phyloP scores from a whole-genome alignment of 1,140 invertebrate species.

The Chironomus tepperi region DNA sequence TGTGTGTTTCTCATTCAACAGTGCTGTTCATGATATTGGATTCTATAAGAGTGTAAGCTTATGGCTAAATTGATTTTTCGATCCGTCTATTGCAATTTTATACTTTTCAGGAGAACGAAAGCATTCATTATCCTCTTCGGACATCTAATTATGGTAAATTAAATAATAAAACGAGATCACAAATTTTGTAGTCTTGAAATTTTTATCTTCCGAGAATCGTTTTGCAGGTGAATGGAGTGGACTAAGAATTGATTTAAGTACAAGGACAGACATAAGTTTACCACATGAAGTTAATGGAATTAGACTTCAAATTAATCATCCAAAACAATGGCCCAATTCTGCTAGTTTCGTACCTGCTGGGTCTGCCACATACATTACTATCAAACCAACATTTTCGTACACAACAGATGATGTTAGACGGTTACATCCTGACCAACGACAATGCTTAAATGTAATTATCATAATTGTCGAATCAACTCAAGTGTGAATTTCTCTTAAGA shows the following conservation, averaged over 20 bases:
- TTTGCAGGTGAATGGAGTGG: slow-evolving; percentile 29
- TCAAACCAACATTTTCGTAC: slow-evolving; percentile 36
- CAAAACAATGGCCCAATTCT: slow-evolving; percentile 34
- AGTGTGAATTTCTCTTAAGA: no score
- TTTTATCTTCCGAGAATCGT: neutral
- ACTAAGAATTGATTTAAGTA: slow-evolving; percentile 25
- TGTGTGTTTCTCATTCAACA: slow-evolving; percentile 47
- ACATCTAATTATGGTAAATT: slow-evolving; percentile 31
- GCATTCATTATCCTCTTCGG: slow-evolving; percentile 32
- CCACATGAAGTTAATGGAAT: slow-evolving; percentile 1
- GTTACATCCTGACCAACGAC: slow-evolving; percentile 31
- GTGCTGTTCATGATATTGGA: slow-evolving; percentile 36
- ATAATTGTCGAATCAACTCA: no score
- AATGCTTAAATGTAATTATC: slow-evolving; percentile 35
- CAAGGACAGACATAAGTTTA: neutral
- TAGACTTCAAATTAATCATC: slow-evolving; percentile 32
- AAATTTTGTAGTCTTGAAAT: no score
- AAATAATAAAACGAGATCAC: no score
- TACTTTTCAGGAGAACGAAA: slow-evolving; percentile 18
- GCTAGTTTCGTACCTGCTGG: slow-evolving; percentile 31
- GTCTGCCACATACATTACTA: slow-evolving; percentile 32
- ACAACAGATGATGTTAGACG: slow-evolving; percentile 35
- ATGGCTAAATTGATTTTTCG: no score
- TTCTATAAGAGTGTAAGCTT: slow-evolving; percentile 27
- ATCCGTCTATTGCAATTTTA: no score